Evolutionary conservation across 2,888 invertebrate genomes (phyloP), one percentile per base, ranked within the genome.

Genomic region (Pyrocoelia pectoralis): DNA sequence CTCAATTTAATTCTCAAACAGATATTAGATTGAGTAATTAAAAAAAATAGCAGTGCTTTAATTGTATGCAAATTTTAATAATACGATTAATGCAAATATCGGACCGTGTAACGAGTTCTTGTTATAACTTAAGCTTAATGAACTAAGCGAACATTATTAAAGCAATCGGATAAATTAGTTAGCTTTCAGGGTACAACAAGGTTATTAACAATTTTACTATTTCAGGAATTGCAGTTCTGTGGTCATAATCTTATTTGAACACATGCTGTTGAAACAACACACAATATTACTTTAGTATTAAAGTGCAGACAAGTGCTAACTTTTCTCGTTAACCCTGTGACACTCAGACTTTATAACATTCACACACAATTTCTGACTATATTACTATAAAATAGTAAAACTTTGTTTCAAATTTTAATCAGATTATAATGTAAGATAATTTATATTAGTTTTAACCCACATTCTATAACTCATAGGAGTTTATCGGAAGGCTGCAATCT

Each of bases 271-370:
- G 29, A 29, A n/a, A 51, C 50, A 51, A 29, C 29, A 29, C 29
- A 51, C 15, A 51, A 51, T 51, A 46, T 46, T 46, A 46, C 17
- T 46, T 46, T 46, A 18, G 17, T 46, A 46, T 46, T 46, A 46
- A 46, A 46, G 46, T 46, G 46, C 17, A 17, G 46, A 46, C 46
- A n/a, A 29, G 48, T 38, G 48, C 15, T 41, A 51, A 51, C 51
- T 57, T 51, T 49, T 50, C 57, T 41, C 28, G 33, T 49, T 57
- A 57, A 57, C 51, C 50, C 15, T 50, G 13, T 40, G 33, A 57
- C 57, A 51, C 14, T 40, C n/a, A 24, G 38, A 50, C 46, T 56
- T 56, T 19, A 56, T 49, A 56, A 38, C 41, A 41, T 46, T 46
- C 17, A 17, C 10, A 43, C 15, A 43, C 4, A 46, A 46, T 46